These are phyloP conservation scores for Drosophila trapezifrons DNA, from an alignment of 1,140 invertebrate genomes.

Conservation along the genomic window DNA sequence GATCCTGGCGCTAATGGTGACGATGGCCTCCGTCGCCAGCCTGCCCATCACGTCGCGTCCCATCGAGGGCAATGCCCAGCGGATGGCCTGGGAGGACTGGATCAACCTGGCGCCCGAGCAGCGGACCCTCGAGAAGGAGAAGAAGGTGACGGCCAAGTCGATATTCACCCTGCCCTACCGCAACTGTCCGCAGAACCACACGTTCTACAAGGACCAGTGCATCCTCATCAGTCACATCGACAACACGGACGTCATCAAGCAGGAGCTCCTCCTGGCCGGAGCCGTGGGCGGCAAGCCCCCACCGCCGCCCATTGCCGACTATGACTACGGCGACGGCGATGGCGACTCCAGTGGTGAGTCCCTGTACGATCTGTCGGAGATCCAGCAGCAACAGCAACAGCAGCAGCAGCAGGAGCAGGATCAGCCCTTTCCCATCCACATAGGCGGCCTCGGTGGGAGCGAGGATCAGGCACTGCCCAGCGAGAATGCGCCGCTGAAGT, in stretches of 20 bases:
- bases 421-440: conserved; percentile 1
- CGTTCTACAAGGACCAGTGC: conserved; percentile 66
- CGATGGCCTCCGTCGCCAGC: conserved; percentile 3
- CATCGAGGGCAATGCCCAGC: conserved; percentile 77
- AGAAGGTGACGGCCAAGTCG: conserved; percentile 81
- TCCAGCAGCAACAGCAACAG: conserved; percentile 3
- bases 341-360: conserved; percentile 43
- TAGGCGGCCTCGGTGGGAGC: conserved; percentile 1
- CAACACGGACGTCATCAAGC: conserved; percentile 55
- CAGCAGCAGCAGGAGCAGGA: not conserved
- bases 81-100: conserved; percentile 81
- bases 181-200: conserved; percentile 66
- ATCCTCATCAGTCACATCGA: conserved; percentile 72
- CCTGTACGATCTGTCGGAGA: conserved; percentile 21
- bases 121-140: conserved; percentile 66
- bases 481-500: conserved; percentile 79
- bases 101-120: conserved; percentile 66
- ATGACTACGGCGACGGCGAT: conserved; percentile 52
- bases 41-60: conserved; percentile 81
- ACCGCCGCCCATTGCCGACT: conserved; percentile 37
- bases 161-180: conserved; percentile 77
- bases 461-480: conserved; percentile 70
- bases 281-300: conserved; percentile 7
- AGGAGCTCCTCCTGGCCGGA: conserved; percentile 51
- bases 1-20: conserved; percentile 19